Conservation (phyloP, 2,888 invertebrate species). For the Halocaridina rubra region DNA sequence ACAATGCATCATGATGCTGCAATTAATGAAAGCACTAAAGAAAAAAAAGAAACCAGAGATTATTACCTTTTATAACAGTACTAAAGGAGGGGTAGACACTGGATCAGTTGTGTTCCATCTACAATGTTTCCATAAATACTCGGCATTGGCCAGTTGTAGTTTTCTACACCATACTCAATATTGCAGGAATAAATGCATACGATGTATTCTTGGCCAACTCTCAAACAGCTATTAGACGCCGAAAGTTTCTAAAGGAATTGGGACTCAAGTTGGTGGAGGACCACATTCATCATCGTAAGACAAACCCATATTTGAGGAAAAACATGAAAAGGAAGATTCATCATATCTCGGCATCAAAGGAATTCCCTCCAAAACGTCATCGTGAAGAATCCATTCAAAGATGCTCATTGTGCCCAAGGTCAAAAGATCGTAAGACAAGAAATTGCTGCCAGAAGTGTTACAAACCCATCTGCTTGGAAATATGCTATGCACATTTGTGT, state of each 20-base stretch:
- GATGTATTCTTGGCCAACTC: too few relatives aligned
- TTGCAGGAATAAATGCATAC: too few relatives aligned
- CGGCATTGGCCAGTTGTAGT: background rate
- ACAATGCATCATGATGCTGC: slow-evolving; percentile 4
- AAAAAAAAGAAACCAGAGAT: background rate
- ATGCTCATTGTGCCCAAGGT: background rate
- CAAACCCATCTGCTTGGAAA: background rate
- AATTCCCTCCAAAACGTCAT: background rate
- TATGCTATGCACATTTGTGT: background rate
- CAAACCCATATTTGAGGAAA: background rate
- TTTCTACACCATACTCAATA: background rate
- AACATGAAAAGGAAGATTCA: too few relatives aligned
- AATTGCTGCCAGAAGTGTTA: background rate
- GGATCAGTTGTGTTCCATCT: background rate
- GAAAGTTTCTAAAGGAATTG: background rate
- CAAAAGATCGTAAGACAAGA: background rate
- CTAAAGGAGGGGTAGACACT: slow-evolving; percentile 3
- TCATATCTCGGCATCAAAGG: background rate
- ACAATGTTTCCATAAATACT: background rate
- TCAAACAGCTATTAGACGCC: background rate
- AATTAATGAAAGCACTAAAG: slow-evolving; percentile 2
- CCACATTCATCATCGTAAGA: background rate
- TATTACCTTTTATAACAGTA: slow-evolving; percentile 4
- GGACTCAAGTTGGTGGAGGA: background rate
- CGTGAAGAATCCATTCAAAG: background rate